Percentiles rank a stretch among this genome's conserved stretches.
Conservation (phyloP, 2,797 vertebrate genomes). For the Forpus xanthops region DNA sequence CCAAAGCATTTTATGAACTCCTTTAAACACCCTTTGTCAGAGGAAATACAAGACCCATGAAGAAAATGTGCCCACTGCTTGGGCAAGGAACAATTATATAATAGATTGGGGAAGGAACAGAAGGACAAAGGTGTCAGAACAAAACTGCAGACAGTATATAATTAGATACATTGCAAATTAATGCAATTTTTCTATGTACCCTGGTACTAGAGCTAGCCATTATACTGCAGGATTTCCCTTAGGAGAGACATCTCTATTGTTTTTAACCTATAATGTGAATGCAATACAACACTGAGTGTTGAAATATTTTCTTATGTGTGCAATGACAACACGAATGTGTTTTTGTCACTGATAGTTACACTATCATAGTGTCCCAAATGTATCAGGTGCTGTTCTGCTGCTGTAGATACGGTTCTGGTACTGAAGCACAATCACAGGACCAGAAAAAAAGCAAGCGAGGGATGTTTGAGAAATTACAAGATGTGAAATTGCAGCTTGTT, state of each 20-base stretch:
- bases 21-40: background rate
- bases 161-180: background rate
- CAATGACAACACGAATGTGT: background rate
- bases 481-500: background rate
- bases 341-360: constrained; percentile 4
- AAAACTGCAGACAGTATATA: background rate
- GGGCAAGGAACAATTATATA: background rate
- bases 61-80: background rate
- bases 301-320: background rate
- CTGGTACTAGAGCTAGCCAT: background rate
- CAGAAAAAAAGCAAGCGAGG: background rate
- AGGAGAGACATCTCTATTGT: background rate
- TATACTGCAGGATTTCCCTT: background rate
- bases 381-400: background rate
- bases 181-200: background rate
- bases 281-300: background rate
- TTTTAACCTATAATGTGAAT: background rate
- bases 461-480: background rate
- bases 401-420: background rate
- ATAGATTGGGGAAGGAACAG: background rate
- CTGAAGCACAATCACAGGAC: background rate
- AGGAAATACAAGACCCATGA: background rate
- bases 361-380: background rate
- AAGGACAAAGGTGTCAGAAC: background rate
- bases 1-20: constrained; percentile 8